Evolutionary conservation across 2,888 invertebrate species (phyloP).

Genomic region (Macrophya alboannulata): DNA sequence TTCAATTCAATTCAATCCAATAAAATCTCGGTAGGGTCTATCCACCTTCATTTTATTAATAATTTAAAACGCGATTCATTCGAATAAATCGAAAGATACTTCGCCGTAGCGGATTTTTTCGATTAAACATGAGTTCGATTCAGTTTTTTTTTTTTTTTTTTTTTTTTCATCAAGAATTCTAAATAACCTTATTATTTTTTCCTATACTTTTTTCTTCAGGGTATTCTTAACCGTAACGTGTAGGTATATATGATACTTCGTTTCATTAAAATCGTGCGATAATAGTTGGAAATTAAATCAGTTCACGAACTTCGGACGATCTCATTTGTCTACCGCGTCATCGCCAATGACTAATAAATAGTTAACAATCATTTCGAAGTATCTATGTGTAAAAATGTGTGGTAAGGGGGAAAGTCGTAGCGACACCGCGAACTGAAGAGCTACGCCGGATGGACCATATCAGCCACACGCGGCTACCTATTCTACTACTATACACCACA

Average conservation of each 20-base stretch:
- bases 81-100: background rate
- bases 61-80: background rate
- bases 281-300: background rate
- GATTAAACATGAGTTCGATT: no score
- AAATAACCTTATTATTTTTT: background rate
- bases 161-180: background rate
- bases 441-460: constrained; percentile 55
- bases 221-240: background rate
- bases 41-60: background rate
- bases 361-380: background rate
- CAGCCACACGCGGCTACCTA: constrained; percentile 33
- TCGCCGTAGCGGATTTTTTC: background rate
- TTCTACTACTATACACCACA: constrained; percentile 10
- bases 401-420: background rate
- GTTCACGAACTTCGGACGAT: background rate
- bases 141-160: no score
- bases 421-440: constrained; percentile 21
- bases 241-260: no score
- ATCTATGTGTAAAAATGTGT: background rate
- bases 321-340: background rate
- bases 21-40: background rate
- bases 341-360: background rate
- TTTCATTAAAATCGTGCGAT: background rate
- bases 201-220: background rate
- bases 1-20: background rate